Evolutionary conservation across 2,797 vertebrate genomes (phyloP).

Genomic region (Dendrocincla tyrannina): DNA sequence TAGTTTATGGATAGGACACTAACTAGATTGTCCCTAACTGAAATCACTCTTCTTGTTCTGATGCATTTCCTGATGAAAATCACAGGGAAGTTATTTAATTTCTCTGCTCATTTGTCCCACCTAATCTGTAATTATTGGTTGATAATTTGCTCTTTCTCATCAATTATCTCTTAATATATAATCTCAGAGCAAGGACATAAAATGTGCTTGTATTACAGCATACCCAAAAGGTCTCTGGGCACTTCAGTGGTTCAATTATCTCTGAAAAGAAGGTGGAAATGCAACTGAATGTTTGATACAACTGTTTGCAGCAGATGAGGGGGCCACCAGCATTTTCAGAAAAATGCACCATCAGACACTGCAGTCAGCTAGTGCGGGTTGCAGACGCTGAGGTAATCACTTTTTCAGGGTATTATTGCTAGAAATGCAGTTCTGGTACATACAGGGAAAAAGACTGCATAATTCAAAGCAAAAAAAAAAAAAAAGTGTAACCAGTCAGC

Average conservation of each 20-base stretch:
- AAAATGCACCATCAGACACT: not conserved
- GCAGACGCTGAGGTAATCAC: not conserved
- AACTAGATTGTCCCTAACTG: not conserved
- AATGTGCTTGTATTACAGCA: not conserved
- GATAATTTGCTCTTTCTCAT: not conserved
- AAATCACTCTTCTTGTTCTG: not conserved
- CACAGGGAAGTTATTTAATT: not conserved
- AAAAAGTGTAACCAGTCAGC: not conserved
- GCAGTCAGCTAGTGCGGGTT: not conserved
- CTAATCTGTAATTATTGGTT: not conserved
- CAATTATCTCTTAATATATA: not conserved
- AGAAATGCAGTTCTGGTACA: constrained; percentile 7
- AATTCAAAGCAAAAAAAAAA: not conserved
- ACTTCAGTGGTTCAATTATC: not conserved
- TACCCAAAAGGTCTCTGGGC: not conserved
- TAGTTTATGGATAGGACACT: not conserved
- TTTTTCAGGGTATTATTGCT: constrained; percentile 3
- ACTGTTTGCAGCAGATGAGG: not conserved
- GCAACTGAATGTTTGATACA: not conserved
- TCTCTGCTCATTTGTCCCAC: not conserved
- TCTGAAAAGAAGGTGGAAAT: not conserved
- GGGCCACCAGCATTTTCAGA: not conserved
- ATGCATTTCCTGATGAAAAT: not conserved
- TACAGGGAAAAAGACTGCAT: not conserved
- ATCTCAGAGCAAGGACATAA: not conserved